Evolutionary conservation across 2,797 vertebrate genomes (phyloP).

Genomic region (Parauchenoglanis ngamensis): DNA sequence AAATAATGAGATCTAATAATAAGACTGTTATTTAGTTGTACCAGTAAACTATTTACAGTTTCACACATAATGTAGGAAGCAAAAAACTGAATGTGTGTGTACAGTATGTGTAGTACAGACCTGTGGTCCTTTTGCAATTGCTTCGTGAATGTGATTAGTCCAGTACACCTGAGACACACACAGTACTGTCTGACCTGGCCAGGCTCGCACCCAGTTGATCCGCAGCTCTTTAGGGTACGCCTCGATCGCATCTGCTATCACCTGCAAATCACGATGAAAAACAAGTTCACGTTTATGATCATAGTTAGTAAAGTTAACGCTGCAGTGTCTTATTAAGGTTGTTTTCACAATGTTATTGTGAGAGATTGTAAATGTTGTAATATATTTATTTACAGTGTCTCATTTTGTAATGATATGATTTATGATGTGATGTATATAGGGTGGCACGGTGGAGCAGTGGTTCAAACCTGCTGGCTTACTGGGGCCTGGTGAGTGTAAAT

Average conservation of each 20-base stretch:
- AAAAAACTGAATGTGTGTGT: background rate
- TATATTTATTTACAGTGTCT: background rate
- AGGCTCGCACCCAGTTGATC: slow-evolving; percentile 83
- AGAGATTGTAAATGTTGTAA: background rate
- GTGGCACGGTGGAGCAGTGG: no score
- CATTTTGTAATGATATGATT: background rate
- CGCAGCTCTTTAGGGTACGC: slow-evolving; percentile 77
- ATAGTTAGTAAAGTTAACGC: no score
- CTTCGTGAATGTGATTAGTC: slow-evolving; percentile 81
- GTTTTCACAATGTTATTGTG: background rate
- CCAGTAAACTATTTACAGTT: background rate
- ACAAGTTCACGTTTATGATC: background rate
- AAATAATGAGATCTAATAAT: background rate
- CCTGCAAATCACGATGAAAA: slow-evolving; percentile 65
- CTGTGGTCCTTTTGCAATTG: slow-evolving; percentile 75
- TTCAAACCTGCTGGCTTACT: no score
- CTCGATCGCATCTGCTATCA: slow-evolving; percentile 78
- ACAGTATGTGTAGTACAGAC: slow-evolving; percentile 56
- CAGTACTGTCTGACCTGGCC: slow-evolving; percentile 89
- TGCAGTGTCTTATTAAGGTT: background rate
- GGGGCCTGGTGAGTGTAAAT: no score
- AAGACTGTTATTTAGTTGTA: background rate
- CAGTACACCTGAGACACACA: slow-evolving; percentile 90
- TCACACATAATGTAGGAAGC: background rate
- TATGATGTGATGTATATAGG: background rate